Evolutionary conservation across 2,888 invertebrate genomes (phyloP), one percentile per base, ranked within the genome.

Genomic region (Oxyteleia sp.): DNA sequence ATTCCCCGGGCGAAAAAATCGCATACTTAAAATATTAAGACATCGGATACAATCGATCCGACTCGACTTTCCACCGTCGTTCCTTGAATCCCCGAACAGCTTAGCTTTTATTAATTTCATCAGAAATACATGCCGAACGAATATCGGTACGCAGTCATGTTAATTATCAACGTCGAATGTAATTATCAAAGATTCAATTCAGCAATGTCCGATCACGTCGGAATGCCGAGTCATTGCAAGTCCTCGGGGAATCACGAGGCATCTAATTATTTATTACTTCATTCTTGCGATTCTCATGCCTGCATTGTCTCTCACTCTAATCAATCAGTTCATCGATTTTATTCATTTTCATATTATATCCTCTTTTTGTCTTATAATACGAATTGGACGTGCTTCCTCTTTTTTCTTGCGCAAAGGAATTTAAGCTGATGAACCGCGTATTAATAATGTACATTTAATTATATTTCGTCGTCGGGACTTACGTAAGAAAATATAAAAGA

Each of bases 21-120:
- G 32, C 10, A 29, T 53, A 13, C 15, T 53, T 53, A 35, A 32
- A 55, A 68, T 68, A 68, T 43, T 41, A 32, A 35, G 18, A 15
- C 38, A 82, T 66, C 59, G 64, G 64, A 51, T 55, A 38, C 68
- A 64, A 64, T 72, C 69, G 55, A 68, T 81, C 13, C 18, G 11
- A 4, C 29, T 11, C 38, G 35, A 43, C 69, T 49, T 61, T 35
- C 29, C 43, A 15, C 38, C 49, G 41, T 53, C 66, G 49, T 57
- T 51, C 32, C 68, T 23, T 38, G 38, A 38, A 38, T 38, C 55
- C 16, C 68, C 88, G 86, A 90, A 88, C 76, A 89, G 90, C 89
- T 91, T 88, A 88, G 69, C 85, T 88, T 89, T 91, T 89, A 91
- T 91, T 91, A 91, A 91, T 89, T 91, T 90, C 88, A 91, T 91